phyloP scores from a whole-genome alignment of 2,888 invertebrate genomes.

The Tridacna crocea region DNA sequence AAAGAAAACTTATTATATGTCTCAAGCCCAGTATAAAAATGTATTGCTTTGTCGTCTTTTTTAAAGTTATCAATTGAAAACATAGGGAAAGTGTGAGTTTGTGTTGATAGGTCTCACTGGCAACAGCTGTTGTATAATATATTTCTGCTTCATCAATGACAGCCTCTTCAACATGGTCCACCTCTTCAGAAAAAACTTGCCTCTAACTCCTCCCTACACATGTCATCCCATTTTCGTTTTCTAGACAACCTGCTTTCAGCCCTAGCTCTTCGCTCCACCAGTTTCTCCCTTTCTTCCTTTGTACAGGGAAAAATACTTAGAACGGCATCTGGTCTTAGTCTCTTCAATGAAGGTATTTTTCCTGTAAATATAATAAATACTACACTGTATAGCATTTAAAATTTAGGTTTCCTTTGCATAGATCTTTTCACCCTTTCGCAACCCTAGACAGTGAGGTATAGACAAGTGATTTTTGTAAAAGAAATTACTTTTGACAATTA shows the following conservation, averaged over 20 bases:
- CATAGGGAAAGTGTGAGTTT: conserved; percentile 24
- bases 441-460: too few relatives aligned
- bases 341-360: not conserved
- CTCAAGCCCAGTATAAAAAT: conserved; percentile 42
- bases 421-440: too few relatives aligned
- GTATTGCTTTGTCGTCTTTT: conserved; percentile 25
- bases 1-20: conserved; percentile 29
- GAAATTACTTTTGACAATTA: too few relatives aligned
- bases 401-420: too few relatives aligned
- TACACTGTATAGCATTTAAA: too few relatives aligned
- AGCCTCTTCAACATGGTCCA: not conserved
- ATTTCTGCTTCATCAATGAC: not conserved
- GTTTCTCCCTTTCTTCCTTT: not conserved
- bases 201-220: not conserved
- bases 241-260: not conserved
- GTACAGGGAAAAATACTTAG: conserved; percentile 24
- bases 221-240: not conserved
- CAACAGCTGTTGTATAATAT: not conserved
- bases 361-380: not conserved
- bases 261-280: not conserved
- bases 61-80: conserved; percentile 34
- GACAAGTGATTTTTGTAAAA: too few relatives aligned
- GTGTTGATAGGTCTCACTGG: not conserved
- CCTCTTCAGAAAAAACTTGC: not conserved
- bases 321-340: conserved; percentile 6